Base-by-base conservation (phyloP, 1,140 invertebrate species). In the Galleria mellonella region DNA sequence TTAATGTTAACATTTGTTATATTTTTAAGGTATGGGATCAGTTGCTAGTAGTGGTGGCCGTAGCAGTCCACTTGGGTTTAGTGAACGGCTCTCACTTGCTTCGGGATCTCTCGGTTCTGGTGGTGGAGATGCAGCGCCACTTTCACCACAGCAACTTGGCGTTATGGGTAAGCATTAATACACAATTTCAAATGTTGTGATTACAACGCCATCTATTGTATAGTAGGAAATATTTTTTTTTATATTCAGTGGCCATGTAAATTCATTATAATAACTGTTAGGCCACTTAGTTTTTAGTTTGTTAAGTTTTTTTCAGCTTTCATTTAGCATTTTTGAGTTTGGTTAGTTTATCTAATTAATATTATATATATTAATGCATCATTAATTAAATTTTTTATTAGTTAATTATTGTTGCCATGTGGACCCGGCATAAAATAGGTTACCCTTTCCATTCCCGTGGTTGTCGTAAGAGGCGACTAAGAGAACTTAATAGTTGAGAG, bases 61-160 rank as follows among this genome's bases (percentile, higher is more conserved):
- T 11, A 82, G 86, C 47, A 77, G 89, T 77, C 47, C 87, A 52
- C 43, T 89, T 59, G 88, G 88, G 2, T 88, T 89, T 40, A 91
- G 89, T 49, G 89, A 92, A 62, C 84, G 88, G 10, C 56, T 89
- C 13, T 92, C 91, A 0, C 44, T 91, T 37, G 89, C 90, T 6
- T 91, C 90, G 0, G 90, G 90, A 8, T 91, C 90, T 12, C 78
- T 89, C 40, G 88, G 86, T 0, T 85, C 81, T 3, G 83, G 81
- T 4, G 65, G 59, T 8, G 78, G 74, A 32, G 85, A 88, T 41
- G 77, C 83, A 17, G 82, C 87, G 1, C 82, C 87, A 10, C 79
- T 91, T 7, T 91, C 91, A 8, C 90, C 90, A n/a, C 91, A 92
- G 57, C 91, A 92, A 46, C 63, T 92, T 15, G 91, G 91, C 37